A percentile compares a stretch with the other conserved stretches of the same genome.
phyloP scores from a whole-genome alignment of 2,797 vertebrate species.

The Emydoidea blandingii region DNA sequence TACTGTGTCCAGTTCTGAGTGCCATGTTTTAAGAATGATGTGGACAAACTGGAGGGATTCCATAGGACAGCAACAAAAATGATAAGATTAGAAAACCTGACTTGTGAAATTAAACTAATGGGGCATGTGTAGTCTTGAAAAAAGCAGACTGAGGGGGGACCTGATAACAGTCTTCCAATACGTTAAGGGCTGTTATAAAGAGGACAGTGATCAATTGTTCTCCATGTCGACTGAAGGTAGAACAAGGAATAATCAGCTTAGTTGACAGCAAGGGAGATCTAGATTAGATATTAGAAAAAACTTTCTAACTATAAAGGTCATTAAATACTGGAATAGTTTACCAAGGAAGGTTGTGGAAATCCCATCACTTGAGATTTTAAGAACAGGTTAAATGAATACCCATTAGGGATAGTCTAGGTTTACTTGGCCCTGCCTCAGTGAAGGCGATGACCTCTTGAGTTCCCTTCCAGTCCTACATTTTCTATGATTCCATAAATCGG shows the following conservation, averaged over 20 bases:
- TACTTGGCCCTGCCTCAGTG: background rate
- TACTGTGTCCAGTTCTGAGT: background rate
- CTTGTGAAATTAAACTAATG: background rate
- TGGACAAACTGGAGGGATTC: background rate
- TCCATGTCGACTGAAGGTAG: background rate
- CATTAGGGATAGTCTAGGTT: no score
- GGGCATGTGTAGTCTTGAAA: background rate
- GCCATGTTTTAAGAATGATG: background rate
- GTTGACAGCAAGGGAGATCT: background rate
- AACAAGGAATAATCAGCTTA: background rate
- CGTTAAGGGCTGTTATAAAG: background rate
- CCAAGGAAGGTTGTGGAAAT: background rate
- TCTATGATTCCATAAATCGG: no score
- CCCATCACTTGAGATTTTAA: background rate
- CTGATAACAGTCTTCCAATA: background rate
- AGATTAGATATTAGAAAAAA: background rate
- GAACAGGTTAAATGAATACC: background rate
- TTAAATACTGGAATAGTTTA: background rate
- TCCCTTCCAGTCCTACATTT: background rate
- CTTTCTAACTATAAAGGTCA: background rate
- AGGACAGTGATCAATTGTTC: background rate
- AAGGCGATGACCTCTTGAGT: background rate
- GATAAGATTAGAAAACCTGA: background rate
- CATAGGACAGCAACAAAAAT: background rate
- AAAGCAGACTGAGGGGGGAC: background rate